Evolutionary conservation across 2,888 invertebrate species (phyloP), one percentile per base, ranked within the genome.

Genomic region (Idaea aversata): DNA sequence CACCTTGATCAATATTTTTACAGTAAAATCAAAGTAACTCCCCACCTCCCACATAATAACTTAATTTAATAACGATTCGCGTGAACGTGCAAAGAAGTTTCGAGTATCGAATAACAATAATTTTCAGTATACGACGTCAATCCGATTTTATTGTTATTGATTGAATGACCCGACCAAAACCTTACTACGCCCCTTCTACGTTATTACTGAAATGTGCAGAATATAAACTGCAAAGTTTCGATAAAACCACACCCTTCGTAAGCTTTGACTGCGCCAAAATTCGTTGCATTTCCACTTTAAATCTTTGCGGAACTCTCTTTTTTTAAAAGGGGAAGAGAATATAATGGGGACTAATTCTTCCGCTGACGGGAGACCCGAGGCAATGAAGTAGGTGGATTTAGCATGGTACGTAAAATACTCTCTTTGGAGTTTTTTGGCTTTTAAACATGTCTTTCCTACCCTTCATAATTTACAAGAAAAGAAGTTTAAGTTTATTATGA

Each of bases 81-180:
- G 16, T 59, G 34, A 65, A 61, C 34, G 38, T 58, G 58, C 0
- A 38, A 25, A 47, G 61, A 16, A 69, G 59, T 61, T 35, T 57
- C 65, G 57, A 59, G 38, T 61, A 13, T 63, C 63, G 68, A 65
- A 63, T 62, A 65, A 70, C 65, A 69, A 68, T 68, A 69, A 67
- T 70, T 68, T 64, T 61, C 67, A 15, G 65, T 65, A 65, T 68
- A 70, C 63, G 65, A 71, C 59, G 66, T 64, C 71, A 67, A 72
- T 72, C 63, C 66, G 70, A 69, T 73, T 72, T 73, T 72, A 72
- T 65, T 73, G 72, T 73, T 73, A 73, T 72, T 73, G 73, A 73
- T 70, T 69, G 67, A 71, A 70, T 73, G 70, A 71, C 72, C 69
- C 65, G 3, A 65, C 64, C 64, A 64, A 67, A 69, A 68, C 13